Evolutionary conservation across 2,113 vertebrate genomes (phyloP), one percentile per base, ranked within the genome.

Genomic region (Otus sunia): DNA sequence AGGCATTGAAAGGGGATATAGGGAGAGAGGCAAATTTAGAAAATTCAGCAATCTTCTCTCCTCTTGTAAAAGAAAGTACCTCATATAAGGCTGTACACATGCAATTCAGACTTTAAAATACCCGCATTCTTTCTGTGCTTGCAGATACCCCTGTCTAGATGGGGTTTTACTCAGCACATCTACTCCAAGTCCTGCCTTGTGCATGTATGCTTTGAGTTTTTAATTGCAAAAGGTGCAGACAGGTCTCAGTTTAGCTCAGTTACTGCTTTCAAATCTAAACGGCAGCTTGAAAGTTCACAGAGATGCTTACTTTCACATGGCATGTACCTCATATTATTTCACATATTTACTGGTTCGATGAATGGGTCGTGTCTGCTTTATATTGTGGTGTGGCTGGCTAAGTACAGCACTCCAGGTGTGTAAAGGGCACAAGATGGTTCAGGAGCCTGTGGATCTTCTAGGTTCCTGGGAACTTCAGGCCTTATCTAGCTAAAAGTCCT

Each of bases 41-140:
- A 83, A 64, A 88, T 68, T 60, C 49, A 76, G 15, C 41, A 79
- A 29, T 50, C 23, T 88, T 66, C 21, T 30, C 15, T 78, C 23
- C 15, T 78, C 60, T 80, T 86, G 14, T 17, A 66, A 59, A 86
- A 75, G 9, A 37, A 76, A 59, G 17, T 58, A 10, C 26, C 23
- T 45, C 19, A 52, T 58, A 1, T 30, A 47, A 62, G 1, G 8
- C 34, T 74, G 37, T 37, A 72, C 32, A 13, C 1, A 6, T 36
- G 32, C 26, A 67, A 27, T 22, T 86, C 43, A 80, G 83, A 37
- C 27, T 67, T 78, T 23, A 83, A 80, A 79, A 76, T 19, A 68
- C 3, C 4, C 1, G 0, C 0, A 0, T 37, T 78, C 32, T 59
- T 93, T 68, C 60, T 56, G 32, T 23, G 16, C 37, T 63, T 74